Conservation (phyloP, 64 coral and sea anemone species). For the Montipora cactus region DNA sequence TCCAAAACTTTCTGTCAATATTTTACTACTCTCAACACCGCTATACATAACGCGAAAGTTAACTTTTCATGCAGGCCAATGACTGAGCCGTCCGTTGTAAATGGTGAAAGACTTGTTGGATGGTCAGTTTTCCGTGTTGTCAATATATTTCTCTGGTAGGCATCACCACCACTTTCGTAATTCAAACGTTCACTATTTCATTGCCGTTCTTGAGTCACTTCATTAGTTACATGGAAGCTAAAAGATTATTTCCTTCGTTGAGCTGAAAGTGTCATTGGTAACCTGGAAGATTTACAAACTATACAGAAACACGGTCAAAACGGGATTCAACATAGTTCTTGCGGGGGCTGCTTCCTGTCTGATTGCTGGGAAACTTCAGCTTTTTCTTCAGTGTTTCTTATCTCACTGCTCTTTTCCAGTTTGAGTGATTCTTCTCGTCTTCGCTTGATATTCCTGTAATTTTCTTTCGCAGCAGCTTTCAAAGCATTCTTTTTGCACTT, state of each 20-base stretch:
- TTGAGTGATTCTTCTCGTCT: neutral
- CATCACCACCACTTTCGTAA: neutral
- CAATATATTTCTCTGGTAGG: neutral
- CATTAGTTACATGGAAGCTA: neutral
- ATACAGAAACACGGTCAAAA: neutral
- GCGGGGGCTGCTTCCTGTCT: neutral
- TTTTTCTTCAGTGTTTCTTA: neutral
- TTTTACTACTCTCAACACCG: too few species aligned
- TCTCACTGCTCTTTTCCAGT: neutral
- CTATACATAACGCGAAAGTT: too few species aligned
- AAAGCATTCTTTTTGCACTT: constrained; percentile 5
- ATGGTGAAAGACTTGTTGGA: neutral
- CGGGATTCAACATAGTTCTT: neutral
- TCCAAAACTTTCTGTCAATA: too few species aligned
- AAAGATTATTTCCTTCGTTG: neutral
- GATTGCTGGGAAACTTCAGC: neutral
- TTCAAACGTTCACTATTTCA: too few species aligned
- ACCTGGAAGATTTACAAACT: neutral
- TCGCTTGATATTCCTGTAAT: neutral
- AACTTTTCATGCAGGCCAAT: too few species aligned
- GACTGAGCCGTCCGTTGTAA: too few species aligned
- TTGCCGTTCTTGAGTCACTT: too few species aligned
- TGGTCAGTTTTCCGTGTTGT: neutral
- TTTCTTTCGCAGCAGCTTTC: constrained; percentile 19
- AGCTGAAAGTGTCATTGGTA: too few species aligned